These are phyloP conservation scores for Chrysochloris asiatica DNA, from an alignment of 2,113 vertebrate species.

Conservation along the genomic window DNA sequence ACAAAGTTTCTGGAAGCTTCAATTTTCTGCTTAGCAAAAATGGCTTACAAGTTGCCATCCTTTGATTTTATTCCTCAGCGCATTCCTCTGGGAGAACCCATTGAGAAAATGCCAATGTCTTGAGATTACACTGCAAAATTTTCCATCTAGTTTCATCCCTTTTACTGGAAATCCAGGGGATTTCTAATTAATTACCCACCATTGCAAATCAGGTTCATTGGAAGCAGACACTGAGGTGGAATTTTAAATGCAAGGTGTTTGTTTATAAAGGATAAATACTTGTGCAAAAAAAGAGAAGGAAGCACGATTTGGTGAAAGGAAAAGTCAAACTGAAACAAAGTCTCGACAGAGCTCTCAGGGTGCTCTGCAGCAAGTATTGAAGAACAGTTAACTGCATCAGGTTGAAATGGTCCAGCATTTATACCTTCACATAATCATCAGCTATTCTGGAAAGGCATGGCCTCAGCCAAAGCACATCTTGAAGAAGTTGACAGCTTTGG, in stretches of 20 bases:
- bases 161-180: background rate
- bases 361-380: background rate
- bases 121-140: background rate
- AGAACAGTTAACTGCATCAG: background rate
- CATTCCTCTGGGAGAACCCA: background rate
- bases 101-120: background rate
- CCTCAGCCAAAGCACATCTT: background rate
- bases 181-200: background rate
- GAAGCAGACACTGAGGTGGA: background rate
- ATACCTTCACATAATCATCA: background rate
- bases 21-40: background rate
- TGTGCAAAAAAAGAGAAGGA: background rate
- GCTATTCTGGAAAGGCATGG: background rate
- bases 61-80: background rate
- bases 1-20: conserved; percentile 11
- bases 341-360: background rate
- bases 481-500: background rate
- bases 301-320: background rate
- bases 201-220: background rate
- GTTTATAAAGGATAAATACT: background rate
- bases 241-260: background rate
- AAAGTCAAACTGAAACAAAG: background rate
- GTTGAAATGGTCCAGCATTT: background rate
- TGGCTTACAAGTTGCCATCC: background rate
- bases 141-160: background rate